A percentile compares a stretch with the other conserved stretches of the same genome.
Evolutionary conservation across 1,140 invertebrate genomes (phyloP).

Genomic region (Leucophenga varia): DNA sequence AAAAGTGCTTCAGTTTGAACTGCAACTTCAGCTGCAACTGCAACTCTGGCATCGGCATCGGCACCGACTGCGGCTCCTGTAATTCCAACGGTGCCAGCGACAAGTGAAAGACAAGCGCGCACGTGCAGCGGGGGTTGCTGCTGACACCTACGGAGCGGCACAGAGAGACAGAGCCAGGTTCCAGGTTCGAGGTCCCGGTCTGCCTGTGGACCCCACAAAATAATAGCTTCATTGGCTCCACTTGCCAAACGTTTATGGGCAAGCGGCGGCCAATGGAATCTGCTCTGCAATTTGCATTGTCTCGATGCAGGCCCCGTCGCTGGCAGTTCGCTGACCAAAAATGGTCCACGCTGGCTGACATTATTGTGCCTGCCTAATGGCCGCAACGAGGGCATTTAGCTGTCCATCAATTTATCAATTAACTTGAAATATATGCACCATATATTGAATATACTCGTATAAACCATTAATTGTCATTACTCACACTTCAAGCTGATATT

Average conservation of each 20-base stretch:
- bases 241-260: slow-evolving; percentile 2
- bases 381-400: slow-evolving; percentile 28
- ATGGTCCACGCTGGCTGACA: slow-evolving; percentile 37
- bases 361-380: slow-evolving; percentile 44
- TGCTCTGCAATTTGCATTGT: slow-evolving; percentile 50
- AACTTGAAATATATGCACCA: slow-evolving; percentile 35
- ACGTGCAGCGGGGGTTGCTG: slow-evolving; percentile 34
- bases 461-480: too few species aligned
- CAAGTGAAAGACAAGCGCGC: slow-evolving; percentile 44
- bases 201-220: slow-evolving; percentile 38
- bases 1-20: too few species aligned
- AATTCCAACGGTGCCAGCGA: slow-evolving; percentile 28
- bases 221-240: slow-evolving; percentile 46
- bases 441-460: too few species aligned
- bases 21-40: too few species aligned
- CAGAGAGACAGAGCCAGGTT: slow-evolving; percentile 10
- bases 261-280: slow-evolving; percentile 35
- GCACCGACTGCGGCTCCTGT: too few species aligned
- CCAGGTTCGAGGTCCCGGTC: slow-evolving; percentile 8
- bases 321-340: slow-evolving; percentile 32
- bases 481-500: slow-evolving; percentile 1
- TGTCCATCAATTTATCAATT: slow-evolving; percentile 48
- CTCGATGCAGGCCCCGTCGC: slow-evolving; percentile 12
- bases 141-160: too few species aligned
- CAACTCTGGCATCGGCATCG: too few species aligned